Percentiles rank a stretch among this genome's conserved stretches.
Evolutionary conservation across 2,888 invertebrate genomes (phyloP).

Genomic region (Clusia tigrina): DNA sequence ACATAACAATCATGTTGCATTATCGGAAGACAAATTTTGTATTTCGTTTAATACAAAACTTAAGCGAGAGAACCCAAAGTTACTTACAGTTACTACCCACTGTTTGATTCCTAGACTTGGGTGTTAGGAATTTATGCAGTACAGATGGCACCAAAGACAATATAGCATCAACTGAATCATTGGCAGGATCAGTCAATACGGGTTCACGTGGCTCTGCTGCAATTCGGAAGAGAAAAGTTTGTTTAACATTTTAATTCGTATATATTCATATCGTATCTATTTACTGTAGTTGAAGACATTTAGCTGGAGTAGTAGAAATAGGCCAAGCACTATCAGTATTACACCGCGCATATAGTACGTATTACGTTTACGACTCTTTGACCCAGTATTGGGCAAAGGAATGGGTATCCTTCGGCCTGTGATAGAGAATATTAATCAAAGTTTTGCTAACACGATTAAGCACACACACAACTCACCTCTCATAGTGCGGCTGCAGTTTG

Average conservation of each 20-base stretch:
- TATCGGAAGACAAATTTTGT: too few relatives aligned
- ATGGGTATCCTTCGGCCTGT: constrained; percentile 59
- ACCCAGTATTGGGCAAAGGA: constrained; percentile 63
- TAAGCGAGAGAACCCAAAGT: too few relatives aligned
- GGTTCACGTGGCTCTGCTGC: constrained; percentile 66
- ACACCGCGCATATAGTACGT: constrained; percentile 61
- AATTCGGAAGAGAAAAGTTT: constrained; percentile 9
- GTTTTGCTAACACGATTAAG: background rate
- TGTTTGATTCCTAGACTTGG: constrained; percentile 71
- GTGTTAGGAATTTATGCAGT: constrained; percentile 80
- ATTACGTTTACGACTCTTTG: constrained; percentile 62
- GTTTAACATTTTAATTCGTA: background rate
- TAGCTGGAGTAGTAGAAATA: constrained; percentile 62
- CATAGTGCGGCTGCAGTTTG: constrained; percentile 7
- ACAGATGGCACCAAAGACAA: constrained; percentile 82
- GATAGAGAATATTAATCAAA: too few relatives aligned
- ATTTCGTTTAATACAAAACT: too few relatives aligned
- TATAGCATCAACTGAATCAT: constrained; percentile 80
- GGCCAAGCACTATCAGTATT: constrained; percentile 58
- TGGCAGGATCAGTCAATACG: constrained; percentile 65
- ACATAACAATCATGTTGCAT: too few relatives aligned
- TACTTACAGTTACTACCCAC: constrained; percentile 30
- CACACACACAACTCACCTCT: constrained; percentile 13
- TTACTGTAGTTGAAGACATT: constrained; percentile 63
- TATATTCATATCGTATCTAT: too few relatives aligned